Evolutionary conservation across 1,140 invertebrate species (phyloP), one percentile per base, ranked within the genome.

Genomic region (Drosophila trapezifrons): DNA sequence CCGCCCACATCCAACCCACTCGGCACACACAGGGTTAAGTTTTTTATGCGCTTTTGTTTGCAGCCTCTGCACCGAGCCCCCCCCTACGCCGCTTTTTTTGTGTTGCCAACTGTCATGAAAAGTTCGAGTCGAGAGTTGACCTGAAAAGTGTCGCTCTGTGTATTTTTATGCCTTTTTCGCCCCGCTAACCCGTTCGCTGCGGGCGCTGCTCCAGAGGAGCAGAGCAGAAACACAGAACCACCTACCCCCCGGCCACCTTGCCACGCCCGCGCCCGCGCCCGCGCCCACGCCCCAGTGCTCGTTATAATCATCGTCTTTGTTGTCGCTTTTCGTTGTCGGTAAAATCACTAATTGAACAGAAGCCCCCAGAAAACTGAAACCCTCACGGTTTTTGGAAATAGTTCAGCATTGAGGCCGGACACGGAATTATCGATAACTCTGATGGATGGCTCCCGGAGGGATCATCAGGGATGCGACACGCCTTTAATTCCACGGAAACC

Each of bases 11-110:
- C n/a, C 32, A 22, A 9, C 49, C 25, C 47, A 58, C 37, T 47
- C n/a, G 43, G 32, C 62, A 60, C 67, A 73, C 76, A 67, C 78
- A 74, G 82, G 82, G 78, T 78, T 84, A 86, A 86, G 81, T 84
- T 85, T 86, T 80, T 84, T 78, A 71, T 86, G 78, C 78, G 82
- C 81, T 81, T 86, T 85, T 85, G 78, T 81, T 86, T 75, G 74
- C 82, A 75, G 70, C 78, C 57, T 85, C 72, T 71, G 35, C 43
- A 47, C 22, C 58, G 40, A 17, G 22, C 17, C 10, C 35, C 35
- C 32, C 37, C 20, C 37, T 43, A 38, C 22, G 32, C 35, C 32
- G 51, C 38, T 38, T 63, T 72, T 67, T 70, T 76, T 65, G 65
- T 83, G 71, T 76, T 83, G 57, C 59, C 80, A 84, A 84, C 80